Evolutionary conservation across 2,888 invertebrate genomes (phyloP).

Genomic region (Cataglyphis livida): DNA sequence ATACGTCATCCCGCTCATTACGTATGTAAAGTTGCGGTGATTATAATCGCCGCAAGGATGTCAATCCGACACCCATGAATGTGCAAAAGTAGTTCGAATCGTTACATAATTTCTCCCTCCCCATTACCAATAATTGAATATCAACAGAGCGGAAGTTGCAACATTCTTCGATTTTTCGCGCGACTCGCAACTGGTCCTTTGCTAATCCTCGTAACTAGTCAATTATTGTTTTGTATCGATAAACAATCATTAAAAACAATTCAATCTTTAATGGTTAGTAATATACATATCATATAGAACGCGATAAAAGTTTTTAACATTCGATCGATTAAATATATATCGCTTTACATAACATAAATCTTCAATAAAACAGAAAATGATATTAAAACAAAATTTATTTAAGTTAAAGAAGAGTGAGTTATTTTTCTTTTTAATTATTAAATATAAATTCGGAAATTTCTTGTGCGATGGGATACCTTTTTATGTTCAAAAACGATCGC

Average conservation of each 20-base stretch:
- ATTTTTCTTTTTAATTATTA: neutral
- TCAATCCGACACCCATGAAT: neutral
- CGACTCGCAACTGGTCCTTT: neutral
- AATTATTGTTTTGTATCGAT: neutral
- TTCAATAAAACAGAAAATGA: neutral
- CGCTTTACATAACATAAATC: neutral
- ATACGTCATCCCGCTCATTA: conserved; percentile 36
- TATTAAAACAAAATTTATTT: neutral
- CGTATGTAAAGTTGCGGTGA: conserved; percentile 6
- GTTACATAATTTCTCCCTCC: conserved; percentile 33
- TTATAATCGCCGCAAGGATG: conserved; percentile 37
- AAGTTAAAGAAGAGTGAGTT: neutral
- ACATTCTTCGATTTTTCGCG: neutral
- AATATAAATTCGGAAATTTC: neutral
- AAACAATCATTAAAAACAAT: neutral
- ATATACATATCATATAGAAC: neutral
- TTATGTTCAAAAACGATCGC: neutral
- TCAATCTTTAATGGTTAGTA: neutral
- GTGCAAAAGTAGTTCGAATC: conserved; percentile 39
- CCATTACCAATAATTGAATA: neutral
- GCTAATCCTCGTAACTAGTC: neutral
- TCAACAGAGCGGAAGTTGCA: neutral
- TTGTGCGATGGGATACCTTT: neutral
- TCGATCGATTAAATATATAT: neutral
- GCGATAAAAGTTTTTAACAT: neutral